Conservation (phyloP, 1,140 invertebrate species). For the Neotoxoptera formosana region DNA sequence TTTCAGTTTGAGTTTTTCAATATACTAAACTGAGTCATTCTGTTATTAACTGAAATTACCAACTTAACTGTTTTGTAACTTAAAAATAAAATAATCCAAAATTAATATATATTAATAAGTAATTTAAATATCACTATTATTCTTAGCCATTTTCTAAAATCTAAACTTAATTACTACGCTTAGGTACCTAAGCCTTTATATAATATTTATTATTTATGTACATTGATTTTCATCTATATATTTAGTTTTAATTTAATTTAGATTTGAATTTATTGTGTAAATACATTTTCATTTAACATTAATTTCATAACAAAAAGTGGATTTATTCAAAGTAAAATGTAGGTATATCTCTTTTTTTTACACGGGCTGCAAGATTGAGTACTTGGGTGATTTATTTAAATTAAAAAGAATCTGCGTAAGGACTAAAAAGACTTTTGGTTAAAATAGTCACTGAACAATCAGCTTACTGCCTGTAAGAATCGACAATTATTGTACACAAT, state of each 20-base stretch:
- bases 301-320: background rate
- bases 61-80: no score
- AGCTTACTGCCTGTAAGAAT: background rate
- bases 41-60: no score
- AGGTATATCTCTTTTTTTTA: background rate
- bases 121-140: background rate
- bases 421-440: background rate
- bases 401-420: background rate
- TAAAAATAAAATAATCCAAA: background rate
- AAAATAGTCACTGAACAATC: background rate
- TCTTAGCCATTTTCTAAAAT: background rate
- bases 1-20: background rate
- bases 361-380: background rate
- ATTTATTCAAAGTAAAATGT: background rate
- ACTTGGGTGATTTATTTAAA: background rate
- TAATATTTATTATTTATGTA: background rate
- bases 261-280: background rate
- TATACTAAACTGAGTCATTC: background rate
- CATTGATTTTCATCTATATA: background rate
- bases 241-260: background rate
- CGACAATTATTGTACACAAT: background rate
- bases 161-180: background rate
- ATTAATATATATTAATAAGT: background rate
- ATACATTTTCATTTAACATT: background rate
- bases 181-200: no score